phyloP scores from a whole-genome alignment of 2,797 vertebrate genomes.

The Falco concolor region DNA sequence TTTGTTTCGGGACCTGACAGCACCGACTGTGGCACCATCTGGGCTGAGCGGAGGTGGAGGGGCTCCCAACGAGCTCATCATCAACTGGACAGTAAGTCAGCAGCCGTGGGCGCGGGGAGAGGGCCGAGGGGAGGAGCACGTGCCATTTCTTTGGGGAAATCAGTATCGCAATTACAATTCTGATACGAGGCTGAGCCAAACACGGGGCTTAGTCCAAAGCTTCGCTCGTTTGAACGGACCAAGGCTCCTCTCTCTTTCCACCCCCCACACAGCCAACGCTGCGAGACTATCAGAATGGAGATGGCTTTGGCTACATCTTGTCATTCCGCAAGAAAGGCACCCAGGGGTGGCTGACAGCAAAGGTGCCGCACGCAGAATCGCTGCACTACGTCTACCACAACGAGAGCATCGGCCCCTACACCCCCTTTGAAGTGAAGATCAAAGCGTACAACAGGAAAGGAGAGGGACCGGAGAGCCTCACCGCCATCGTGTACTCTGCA shows the following conservation, averaged over 20 bases:
- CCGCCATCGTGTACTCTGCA: conserved; percentile 85
- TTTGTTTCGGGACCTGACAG: conserved; percentile 62
- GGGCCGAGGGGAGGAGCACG: not conserved
- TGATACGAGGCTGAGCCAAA: accelerated
- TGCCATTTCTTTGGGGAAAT: not conserved
- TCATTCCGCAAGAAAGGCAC: conserved; percentile 82
- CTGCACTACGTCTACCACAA: conserved; percentile 90
- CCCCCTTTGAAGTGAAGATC: conserved; percentile 92
- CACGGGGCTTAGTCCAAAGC: accelerated
- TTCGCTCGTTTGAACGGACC: accelerated
- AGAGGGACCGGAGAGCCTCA: conserved; percentile 92
- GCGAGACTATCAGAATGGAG: conserved; percentile 94
- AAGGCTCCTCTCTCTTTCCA: not conserved
- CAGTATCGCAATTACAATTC: accelerated
- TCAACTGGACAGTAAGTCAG: conserved; percentile 90
- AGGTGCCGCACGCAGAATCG: conserved; percentile 82
- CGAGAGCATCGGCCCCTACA: conserved; percentile 84
- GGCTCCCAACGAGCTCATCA: conserved; percentile 87
- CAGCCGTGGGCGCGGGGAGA: not conserved
- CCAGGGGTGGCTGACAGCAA: conserved; percentile 76
- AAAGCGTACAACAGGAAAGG: conserved; percentile 88
- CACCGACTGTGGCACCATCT: conserved; percentile 91
- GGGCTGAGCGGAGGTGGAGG: conserved; percentile 93
- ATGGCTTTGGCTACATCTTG: conserved; percentile 90
- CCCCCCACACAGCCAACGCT: conserved; percentile 77